A percentile compares a stretch with the other conserved stretches of the same genome.
These are phyloP conservation scores for Drusus annulatus DNA, from an alignment of 1,140 invertebrate species.

Conservation along the genomic window DNA sequence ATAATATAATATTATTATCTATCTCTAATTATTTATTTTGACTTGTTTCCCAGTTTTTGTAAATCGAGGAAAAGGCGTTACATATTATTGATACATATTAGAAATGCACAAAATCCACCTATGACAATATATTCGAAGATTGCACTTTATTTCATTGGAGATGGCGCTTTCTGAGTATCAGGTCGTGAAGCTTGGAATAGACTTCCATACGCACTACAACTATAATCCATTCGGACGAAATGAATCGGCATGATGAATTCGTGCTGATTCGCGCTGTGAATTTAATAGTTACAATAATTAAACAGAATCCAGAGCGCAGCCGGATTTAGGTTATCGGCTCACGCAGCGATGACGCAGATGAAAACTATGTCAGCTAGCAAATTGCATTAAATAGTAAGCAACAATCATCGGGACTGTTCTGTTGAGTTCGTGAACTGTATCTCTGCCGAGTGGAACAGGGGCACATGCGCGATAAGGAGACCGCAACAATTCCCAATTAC, in stretches of 20 bases:
- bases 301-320: background rate
- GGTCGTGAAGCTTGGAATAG: too few species aligned
- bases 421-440: background rate
- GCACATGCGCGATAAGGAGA: background rate
- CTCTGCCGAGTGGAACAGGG: background rate
- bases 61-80: background rate
- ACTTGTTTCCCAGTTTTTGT: background rate
- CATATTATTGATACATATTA: background rate
- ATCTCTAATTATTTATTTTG: background rate
- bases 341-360: background rate
- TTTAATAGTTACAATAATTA: too few species aligned
- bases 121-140: background rate
- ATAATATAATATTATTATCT: too few species aligned
- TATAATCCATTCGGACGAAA: too few species aligned
- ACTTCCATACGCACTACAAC: too few species aligned
- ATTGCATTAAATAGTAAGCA: background rate
- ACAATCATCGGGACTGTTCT: background rate
- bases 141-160: too few species aligned
- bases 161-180: too few species aligned
- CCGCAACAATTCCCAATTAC: background rate
- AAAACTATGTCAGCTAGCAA: conserved; percentile 2
- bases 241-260: too few species aligned
- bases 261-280: too few species aligned
- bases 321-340: background rate
- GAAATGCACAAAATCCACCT: background rate